Conservation (phyloP, 2,797 vertebrate species). For the Liasis olivaceus region DNA sequence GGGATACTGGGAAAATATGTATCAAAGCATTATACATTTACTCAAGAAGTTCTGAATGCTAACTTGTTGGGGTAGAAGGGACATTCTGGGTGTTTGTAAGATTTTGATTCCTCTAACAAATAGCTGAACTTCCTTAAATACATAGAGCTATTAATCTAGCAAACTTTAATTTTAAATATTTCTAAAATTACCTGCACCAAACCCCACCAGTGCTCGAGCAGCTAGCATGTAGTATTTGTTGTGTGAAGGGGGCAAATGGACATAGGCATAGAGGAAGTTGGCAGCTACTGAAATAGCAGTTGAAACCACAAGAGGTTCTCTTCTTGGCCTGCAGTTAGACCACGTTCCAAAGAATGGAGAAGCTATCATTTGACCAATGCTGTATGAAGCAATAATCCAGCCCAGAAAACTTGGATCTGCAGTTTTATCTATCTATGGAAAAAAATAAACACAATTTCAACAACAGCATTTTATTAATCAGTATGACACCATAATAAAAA, state of each 20-base stretch:
- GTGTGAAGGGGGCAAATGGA: slow-evolving; percentile 78
- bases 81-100: not conserved
- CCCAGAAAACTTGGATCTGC: slow-evolving; percentile 90
- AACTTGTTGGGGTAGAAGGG: not conserved
- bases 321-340: slow-evolving; percentile 90
- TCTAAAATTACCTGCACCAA: slow-evolving; percentile 90
- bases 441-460: slow-evolving; percentile 41
- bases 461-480: not conserved
- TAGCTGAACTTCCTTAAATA: not conserved
- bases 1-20: not conserved
- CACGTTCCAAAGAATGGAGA: slow-evolving; percentile 92
- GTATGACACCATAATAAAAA: not conserved
- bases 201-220: slow-evolving; percentile 88
- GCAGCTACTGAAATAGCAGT: slow-evolving; percentile 87
- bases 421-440: slow-evolving; percentile 82
- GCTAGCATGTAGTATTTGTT: slow-evolving; percentile 92
- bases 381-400: slow-evolving; percentile 95
- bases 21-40: not conserved
- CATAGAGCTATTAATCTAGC: rapidly evolving
- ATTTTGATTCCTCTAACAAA: not conserved
- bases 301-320: slow-evolving; percentile 88
- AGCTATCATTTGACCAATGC: slow-evolving; percentile 94
- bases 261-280: slow-evolving; percentile 91
- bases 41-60: not conserved
- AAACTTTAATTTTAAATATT: slow-evolving; percentile 57